These are phyloP conservation scores for Bombus haemorrhoidalis DNA, from an alignment of 1,140 invertebrate species.

Conservation along the genomic window DNA sequence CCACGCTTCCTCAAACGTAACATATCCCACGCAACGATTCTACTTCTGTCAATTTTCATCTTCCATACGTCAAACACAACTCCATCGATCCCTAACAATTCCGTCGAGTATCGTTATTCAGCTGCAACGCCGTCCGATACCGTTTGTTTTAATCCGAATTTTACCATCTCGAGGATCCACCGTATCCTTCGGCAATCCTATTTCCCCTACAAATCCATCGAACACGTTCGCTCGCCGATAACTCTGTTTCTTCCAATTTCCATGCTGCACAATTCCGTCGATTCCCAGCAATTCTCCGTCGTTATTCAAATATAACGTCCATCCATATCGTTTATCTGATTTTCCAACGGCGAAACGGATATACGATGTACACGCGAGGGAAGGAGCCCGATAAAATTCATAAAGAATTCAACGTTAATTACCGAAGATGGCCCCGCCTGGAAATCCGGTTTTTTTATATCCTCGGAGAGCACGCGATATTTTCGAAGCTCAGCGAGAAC, in stretches of 20 bases:
- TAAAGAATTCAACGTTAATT: constrained; percentile 56
- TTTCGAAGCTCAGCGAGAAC: constrained; percentile 22
- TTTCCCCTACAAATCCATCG: too few species aligned
- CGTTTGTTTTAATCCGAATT: background rate
- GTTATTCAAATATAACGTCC: constrained; percentile 35
- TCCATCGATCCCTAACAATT: too few species aligned
- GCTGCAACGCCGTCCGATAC: too few species aligned
- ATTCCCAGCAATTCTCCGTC: background rate
- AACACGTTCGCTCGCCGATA: background rate
- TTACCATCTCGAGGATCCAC: too few species aligned
- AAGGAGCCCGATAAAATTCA: constrained; percentile 23
- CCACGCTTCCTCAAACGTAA: too few species aligned
- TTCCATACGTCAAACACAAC: background rate
- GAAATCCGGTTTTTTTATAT: constrained; percentile 46
- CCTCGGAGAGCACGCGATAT: constrained; percentile 24
- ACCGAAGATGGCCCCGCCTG: constrained; percentile 45
- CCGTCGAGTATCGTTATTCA: too few species aligned
- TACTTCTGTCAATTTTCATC: background rate
- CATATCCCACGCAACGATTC: background rate
- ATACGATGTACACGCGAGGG: constrained; percentile 29
- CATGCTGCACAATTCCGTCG: background rate
- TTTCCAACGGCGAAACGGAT: background rate
- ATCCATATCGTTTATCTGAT: constrained; percentile 41
- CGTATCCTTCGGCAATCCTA: too few species aligned
- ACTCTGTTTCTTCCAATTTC: background rate